Percentiles rank a stretch among this genome's conserved stretches.
Conservation (phyloP, 2,113 vertebrate species). For the Ivindomyrus marchei region DNA sequence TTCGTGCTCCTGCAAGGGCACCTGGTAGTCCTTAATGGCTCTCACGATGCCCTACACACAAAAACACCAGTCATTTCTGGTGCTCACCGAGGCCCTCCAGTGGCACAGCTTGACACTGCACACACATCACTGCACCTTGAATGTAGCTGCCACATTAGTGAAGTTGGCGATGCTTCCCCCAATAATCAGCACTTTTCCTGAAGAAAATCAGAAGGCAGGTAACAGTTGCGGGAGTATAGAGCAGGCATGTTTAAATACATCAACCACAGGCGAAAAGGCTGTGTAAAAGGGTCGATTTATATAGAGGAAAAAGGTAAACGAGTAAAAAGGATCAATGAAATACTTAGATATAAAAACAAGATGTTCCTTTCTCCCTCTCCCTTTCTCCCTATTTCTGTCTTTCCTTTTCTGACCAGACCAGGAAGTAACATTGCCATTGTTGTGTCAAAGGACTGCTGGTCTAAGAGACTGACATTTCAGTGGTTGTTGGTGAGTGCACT, state of each 20-base stretch:
- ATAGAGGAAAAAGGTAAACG: neutral
- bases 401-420: neutral
- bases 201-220: neutral
- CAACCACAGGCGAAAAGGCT: neutral
- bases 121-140: slow-evolving; percentile 68
- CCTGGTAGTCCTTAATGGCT: slow-evolving; percentile 88
- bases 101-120: neutral
- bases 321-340: neutral
- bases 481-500: neutral
- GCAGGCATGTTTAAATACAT: neutral
- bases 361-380: neutral
- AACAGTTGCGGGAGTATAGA: neutral
- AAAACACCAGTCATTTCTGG: neutral
- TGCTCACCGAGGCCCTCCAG: neutral
- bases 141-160: slow-evolving; percentile 95
- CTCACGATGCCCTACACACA: slow-evolving; percentile 80
- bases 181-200: slow-evolving; percentile 95
- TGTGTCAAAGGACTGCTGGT: neutral
- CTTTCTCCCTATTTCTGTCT: neutral
- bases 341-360: neutral
- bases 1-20: slow-evolving; percentile 87
- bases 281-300: neutral
- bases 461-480: neutral
- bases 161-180: slow-evolving; percentile 98
- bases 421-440: neutral